A percentile compares a stretch with the other conserved stretches of the same genome.
These are phyloP conservation scores for Pseudochirops cupreus DNA, from an alignment of 2,797 vertebrate genomes.

Conservation along the genomic window DNA sequence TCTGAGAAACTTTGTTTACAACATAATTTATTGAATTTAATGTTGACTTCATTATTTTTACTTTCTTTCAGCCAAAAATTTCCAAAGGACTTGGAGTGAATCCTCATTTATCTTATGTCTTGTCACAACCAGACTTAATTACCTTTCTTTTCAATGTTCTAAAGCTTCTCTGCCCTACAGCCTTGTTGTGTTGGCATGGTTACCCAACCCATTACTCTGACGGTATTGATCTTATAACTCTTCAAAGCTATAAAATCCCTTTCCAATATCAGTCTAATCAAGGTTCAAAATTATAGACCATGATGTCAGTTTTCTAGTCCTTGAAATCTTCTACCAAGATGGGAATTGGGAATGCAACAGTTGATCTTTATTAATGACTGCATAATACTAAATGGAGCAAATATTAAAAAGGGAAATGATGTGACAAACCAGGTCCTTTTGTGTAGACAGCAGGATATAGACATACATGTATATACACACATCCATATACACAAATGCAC, in stretches of 20 bases:
- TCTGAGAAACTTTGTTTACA: conserved; percentile 15
- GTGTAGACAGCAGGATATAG: background rate
- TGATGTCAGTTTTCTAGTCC: conserved; percentile 51
- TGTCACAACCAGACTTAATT: conserved; percentile 80
- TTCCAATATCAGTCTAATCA: conserved; percentile 68
- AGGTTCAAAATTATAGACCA: conserved; percentile 67
- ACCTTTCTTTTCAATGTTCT: conserved; percentile 74
- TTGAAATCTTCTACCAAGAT: conserved; percentile 57
- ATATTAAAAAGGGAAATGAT: conserved; percentile 25
- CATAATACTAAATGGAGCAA: conserved; percentile 51
- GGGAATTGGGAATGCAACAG: conserved; percentile 54
- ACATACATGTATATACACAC: background rate
- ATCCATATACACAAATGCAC: background rate
- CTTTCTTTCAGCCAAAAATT: conserved; percentile 54
- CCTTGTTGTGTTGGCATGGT: conserved; percentile 77
- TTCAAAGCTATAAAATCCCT: conserved; percentile 74
- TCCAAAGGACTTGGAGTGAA: conserved; percentile 65
- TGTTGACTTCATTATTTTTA: conserved; percentile 42
- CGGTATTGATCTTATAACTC: conserved; percentile 74
- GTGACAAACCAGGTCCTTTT: conserved; percentile 13
- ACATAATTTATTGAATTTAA: conserved; percentile 55
- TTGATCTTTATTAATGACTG: conserved; percentile 62
- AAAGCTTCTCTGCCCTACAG: conserved; percentile 76
- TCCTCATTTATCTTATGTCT: conserved; percentile 75
- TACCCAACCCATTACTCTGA: conserved; percentile 71